These are phyloP conservation scores for Hippopotamyrus pictus DNA, from an alignment of 2,797 vertebrate genomes.

Conservation along the genomic window DNA sequence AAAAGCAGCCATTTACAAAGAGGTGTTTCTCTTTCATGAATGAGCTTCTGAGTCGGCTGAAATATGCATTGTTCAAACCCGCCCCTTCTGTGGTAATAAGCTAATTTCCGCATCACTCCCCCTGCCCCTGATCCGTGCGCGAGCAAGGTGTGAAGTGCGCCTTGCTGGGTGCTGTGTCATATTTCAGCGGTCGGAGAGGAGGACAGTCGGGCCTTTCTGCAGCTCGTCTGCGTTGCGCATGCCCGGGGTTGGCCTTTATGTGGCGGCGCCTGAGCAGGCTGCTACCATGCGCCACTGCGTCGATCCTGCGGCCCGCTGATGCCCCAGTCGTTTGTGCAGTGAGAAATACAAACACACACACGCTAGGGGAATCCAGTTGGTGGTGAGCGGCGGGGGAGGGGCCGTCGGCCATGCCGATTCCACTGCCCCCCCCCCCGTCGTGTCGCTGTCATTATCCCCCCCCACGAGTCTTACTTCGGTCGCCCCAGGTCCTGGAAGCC, in stretches of 20 bases:
- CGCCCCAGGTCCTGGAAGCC: constrained; percentile 40
- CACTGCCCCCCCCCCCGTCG: constrained; percentile 1
- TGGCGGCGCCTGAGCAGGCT: constrained; percentile 28
- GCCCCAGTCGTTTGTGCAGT: constrained; percentile 48
- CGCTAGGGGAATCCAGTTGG: background rate
- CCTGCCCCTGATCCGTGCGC: constrained; percentile 17
- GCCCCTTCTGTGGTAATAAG: constrained; percentile 52
- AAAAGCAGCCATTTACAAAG: constrained; percentile 47
- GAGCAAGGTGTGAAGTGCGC: constrained; percentile 9
- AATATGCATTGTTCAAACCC: constrained; percentile 61
- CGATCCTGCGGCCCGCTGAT: constrained; percentile 48
- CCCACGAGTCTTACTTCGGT: constrained; percentile 53
- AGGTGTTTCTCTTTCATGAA: constrained; percentile 60
- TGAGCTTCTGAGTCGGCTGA: constrained; percentile 53
- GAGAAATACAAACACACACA: background rate
- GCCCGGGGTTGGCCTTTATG: constrained; percentile 51
- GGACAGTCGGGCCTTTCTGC: constrained; percentile 46
- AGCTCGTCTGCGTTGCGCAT: constrained; percentile 53
- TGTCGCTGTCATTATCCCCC: constrained; percentile 41
- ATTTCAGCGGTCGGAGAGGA: constrained; percentile 36
- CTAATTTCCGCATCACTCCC: constrained; percentile 52
- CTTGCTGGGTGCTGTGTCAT: constrained; percentile 44
- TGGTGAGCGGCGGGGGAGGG: constrained; percentile 1
- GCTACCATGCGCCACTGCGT: constrained; percentile 43
- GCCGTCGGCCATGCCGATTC: background rate